Base-by-base conservation (phyloP, 2,113 vertebrate species). In the Amblyornis subalaris region DNA sequence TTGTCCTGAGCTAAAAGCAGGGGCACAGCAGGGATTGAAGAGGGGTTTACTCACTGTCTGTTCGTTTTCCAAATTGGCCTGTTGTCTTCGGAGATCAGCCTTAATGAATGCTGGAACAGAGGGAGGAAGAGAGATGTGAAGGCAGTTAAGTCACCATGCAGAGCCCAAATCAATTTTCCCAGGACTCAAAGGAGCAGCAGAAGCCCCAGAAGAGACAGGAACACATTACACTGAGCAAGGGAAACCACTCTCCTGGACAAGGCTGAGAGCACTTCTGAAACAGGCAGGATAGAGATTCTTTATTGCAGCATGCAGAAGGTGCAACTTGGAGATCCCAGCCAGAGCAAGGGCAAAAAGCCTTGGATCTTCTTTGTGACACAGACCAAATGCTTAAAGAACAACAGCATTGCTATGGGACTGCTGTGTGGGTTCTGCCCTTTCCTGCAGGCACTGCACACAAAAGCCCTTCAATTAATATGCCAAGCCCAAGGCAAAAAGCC, bases 1-100 rank as follows among this genome's bases (percentile, higher is more conserved):
- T 21, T 40, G 42, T 57, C 51, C 53, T 93, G 67, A 88, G 29
- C 86, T 75, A 71, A 55, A 0, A 66, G 40, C 47, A 86, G 28
- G 10, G 42, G 18, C 11, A 67, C 35, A 88, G 38, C n/a, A 94
- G 45, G 29, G 36, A 67, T 7, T 58, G 36, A 92, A 83, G 24
- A 2, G 13, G 25, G 11, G 2, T 53, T 88, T 97, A 99, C 98
- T 99, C 96, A 99, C 98, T 53, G 93, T 97, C 58, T 97, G 93
- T 44, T 96, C 77, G 35, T 54, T 91, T 77, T 97, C 94, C 82
- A 95, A 88, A 97, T 98, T 99, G 82, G 98, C 99, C 80, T 95
- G 98, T 82, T 99, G 99, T 88, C 99, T 98, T 80, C 98, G 97
- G 42, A 99, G 98, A 88, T 99, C 99, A 7, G 99, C 96, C 96